These are phyloP conservation scores for Gouania willdenowi DNA, from an alignment of 2,797 vertebrate species.

Conservation along the genomic window DNA sequence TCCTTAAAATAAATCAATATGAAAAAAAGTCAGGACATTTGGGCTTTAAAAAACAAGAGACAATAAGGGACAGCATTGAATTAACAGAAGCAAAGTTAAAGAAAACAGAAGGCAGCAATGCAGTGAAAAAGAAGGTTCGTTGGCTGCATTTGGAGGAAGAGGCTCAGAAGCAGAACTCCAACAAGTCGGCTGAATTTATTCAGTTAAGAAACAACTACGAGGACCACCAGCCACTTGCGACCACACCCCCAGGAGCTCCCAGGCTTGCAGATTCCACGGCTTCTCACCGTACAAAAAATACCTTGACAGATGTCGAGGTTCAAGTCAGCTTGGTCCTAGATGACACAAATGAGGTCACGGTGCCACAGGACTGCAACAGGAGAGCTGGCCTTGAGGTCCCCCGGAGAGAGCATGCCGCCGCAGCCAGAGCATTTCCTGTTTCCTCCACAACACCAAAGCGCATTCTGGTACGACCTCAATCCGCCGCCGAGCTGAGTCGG, in stretches of 20 bases:
- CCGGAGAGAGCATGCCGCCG: constrained; percentile 61
- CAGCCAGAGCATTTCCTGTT: constrained; percentile 46
- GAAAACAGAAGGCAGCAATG: constrained; percentile 56
- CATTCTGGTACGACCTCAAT: constrained; percentile 68
- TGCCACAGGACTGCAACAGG: constrained; percentile 38
- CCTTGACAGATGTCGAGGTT: constrained; percentile 77
- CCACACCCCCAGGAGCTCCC: constrained; percentile 42
- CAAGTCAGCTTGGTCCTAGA: constrained; percentile 60
- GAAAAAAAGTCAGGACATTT: constrained; percentile 49
- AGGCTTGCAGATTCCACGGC: constrained; percentile 51
- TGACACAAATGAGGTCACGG: constrained; percentile 56
- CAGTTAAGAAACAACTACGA: constrained; percentile 31
- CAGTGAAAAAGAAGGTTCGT: constrained; percentile 77
- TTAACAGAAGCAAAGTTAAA: constrained; percentile 74
- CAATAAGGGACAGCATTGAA: constrained; percentile 86
- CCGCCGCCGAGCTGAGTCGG: constrained; percentile 67
- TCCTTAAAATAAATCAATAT: constrained; percentile 83
- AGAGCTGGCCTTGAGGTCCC: constrained; percentile 55
- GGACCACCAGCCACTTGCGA: constrained; percentile 59
- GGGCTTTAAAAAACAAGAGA: constrained; percentile 66
- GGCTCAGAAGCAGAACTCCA: constrained; percentile 21
- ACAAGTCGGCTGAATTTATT: constrained; percentile 7
- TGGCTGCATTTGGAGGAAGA: constrained; percentile 69
- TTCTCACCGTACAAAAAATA: constrained; percentile 76
- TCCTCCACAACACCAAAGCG: constrained; percentile 69